Base-by-base conservation (phyloP, 2,113 vertebrate genomes). In the Hystrix cristata region DNA sequence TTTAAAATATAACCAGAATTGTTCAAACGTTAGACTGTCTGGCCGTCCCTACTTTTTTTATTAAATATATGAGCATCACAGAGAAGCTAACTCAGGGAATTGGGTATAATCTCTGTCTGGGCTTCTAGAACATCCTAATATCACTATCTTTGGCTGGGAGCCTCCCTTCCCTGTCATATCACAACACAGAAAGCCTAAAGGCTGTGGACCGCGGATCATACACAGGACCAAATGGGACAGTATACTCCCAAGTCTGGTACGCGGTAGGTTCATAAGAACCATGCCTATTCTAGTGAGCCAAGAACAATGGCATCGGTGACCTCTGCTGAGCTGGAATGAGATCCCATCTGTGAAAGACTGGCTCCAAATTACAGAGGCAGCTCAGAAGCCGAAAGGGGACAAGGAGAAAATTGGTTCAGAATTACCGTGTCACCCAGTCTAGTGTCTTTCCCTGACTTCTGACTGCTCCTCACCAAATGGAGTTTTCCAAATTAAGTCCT, bases 1-100 rank as follows among this genome's bases (percentile, higher is more conserved):
- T 95, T 97, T 95, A 86, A 95, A 96, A 96, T 95, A 95, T 95
- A 97, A 94, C 57, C 51, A 76, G 34, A 90, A 94, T 91, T 95
- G 81, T 90, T 95, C 97, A 97, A 92, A 96, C 34, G 51, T 95
- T 90, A 94, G 90, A 87, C 76, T 11, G 5, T 55, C 60, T 62
- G 71, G 87, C 57, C n/a, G 27, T 43, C n/a, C 11, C n/a, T 78
- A 71, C 51, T 74, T 80, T 95, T 76, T 95, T 92, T 60, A 95
- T 87, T 96, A 94, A 94, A 95, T 95, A 82, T 79, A 62, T 90
- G 83, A 95, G 74, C 12, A 34, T 78, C 23, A 31, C 83, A 82
- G n/a, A 95, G 74, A 90, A 31, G 72, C 23, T 59, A 65, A 81
- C 21, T 80, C 29, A 53, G 46, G 78, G 69, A 95, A 82, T 0